Evolutionary conservation across 92 coral and sea anemone genomes (phyloP).

Genomic region (Epizoanthus fatuus): DNA sequence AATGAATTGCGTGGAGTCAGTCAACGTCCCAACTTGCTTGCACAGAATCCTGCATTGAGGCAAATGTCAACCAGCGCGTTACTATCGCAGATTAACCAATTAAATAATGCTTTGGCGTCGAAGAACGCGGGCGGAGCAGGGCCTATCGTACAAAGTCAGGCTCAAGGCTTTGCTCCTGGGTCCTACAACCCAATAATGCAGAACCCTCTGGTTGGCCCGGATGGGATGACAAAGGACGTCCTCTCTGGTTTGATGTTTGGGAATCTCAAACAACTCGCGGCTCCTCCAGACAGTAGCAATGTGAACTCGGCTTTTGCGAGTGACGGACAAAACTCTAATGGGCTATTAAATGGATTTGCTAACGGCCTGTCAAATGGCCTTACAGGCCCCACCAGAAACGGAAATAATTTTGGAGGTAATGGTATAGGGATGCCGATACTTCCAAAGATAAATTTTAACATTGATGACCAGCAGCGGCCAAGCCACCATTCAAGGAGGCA

Average conservation of each 20-base stretch:
- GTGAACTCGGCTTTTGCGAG: constrained; percentile 34
- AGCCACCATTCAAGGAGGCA: constrained; percentile 50
- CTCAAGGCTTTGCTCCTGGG: constrained; percentile 29
- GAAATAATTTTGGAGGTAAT: not conserved
- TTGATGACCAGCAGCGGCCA: constrained; percentile 21
- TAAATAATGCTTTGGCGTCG: constrained; percentile 22
- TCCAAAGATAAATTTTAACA: constrained; percentile 11
- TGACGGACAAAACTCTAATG: constrained; percentile 4
- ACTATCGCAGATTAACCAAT: constrained; percentile 23
- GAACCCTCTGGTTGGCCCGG: constrained; percentile 87
- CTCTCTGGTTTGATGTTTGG: constrained; percentile 89
- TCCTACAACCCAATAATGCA: constrained; percentile 56
- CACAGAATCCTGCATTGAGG: constrained; percentile 3
- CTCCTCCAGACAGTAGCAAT: constrained; percentile 34
- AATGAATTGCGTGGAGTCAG: constrained; percentile 12
- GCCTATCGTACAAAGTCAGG: constrained; percentile 16
- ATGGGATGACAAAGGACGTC: constrained; percentile 81
- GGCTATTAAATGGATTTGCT: not conserved
- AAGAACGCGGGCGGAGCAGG: constrained; percentile 9
- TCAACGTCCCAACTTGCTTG: not conserved
- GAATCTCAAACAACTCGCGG: constrained; percentile 71
- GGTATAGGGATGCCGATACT: constrained; percentile 3
- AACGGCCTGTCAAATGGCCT: constrained; percentile 1
- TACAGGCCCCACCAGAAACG: not conserved
- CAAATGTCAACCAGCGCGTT: constrained; percentile 3